Conservation (phyloP, 1,140 invertebrate genomes). For the Tetramorium alpestre region DNA sequence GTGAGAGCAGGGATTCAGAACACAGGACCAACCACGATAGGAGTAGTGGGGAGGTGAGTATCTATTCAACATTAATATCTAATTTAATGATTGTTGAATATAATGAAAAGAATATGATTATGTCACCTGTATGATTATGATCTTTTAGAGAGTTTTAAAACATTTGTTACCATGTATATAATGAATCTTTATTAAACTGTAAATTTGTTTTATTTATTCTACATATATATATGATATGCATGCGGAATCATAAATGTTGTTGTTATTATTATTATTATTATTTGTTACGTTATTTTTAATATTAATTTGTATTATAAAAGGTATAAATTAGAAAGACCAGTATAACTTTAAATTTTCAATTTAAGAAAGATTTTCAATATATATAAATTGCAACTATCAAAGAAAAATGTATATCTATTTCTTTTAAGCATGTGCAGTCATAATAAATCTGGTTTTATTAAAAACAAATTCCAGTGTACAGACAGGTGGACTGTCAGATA, state of each 20-base stretch:
- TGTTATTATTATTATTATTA: not conserved
- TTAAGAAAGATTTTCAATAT: slow-evolving; percentile 5
- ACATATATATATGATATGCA: not conserved
- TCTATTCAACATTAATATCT: not conserved
- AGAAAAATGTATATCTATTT: not conserved
- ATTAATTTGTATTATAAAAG: slow-evolving; percentile 1
- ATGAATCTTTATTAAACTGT: not conserved
- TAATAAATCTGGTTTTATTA: slow-evolving; percentile 1
- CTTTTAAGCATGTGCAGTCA: not conserved
- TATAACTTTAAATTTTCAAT: not conserved
- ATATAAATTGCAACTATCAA: not conserved
- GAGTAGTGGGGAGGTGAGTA: slow-evolving; percentile 90
- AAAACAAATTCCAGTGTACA: not conserved
- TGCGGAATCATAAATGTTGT: not conserved
- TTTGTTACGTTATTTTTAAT: not conserved
- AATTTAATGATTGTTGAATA: not conserved
- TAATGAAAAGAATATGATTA: slow-evolving; percentile 13
- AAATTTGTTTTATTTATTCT: not conserved
- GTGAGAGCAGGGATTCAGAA: slow-evolving; percentile 91
- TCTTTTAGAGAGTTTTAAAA: not conserved
- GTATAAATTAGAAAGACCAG: not conserved
- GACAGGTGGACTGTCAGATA: slow-evolving; percentile 38
- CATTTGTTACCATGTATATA: not conserved
- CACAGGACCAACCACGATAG: slow-evolving; percentile 94
- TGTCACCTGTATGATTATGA: not conserved